A percentile compares a stretch with the other conserved stretches of the same genome.
phyloP scores from a whole-genome alignment of 2,797 vertebrate genomes.

The Alfaro cultratus region DNA sequence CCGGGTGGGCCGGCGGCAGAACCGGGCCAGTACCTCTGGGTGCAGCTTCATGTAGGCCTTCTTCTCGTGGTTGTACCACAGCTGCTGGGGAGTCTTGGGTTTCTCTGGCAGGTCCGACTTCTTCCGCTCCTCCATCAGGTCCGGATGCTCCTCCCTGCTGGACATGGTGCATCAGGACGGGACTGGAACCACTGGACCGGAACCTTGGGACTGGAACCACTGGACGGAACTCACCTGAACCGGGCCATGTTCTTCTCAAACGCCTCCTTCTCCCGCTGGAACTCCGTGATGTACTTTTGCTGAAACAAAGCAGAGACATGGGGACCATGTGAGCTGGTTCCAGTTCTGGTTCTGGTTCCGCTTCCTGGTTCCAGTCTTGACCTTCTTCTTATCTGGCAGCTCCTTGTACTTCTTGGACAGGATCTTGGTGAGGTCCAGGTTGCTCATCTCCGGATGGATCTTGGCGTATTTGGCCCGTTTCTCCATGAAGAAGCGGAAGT shows the following conservation, averaged over 20 bases:
- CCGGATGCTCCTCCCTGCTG: constrained; percentile 81
- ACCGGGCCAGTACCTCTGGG: constrained; percentile 68
- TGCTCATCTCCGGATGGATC: constrained; percentile 87
- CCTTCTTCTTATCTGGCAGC: constrained; percentile 86
- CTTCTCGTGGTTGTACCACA: constrained; percentile 88
- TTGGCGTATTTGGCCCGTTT: constrained; percentile 87
- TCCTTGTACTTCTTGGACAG: constrained; percentile 87
- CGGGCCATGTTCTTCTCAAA: constrained; percentile 85
- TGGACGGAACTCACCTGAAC: constrained; percentile 73
- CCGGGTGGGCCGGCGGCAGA: background rate
- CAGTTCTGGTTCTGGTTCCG: background rate
- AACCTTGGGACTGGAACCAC: no score
- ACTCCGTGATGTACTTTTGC: constrained; percentile 84
- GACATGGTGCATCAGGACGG: background rate
- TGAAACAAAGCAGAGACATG: constrained; percentile 33
- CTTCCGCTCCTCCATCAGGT: constrained; percentile 83
- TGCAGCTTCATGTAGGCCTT: constrained; percentile 85
- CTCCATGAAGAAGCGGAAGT: constrained; percentile 87
- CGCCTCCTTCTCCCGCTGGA: constrained; percentile 80
- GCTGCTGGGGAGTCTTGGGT: constrained; percentile 85
- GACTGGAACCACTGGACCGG: no score
- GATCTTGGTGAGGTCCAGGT: constrained; percentile 86
- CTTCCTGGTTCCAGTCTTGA: constrained; percentile 19
- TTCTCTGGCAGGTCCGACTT: constrained; percentile 85
- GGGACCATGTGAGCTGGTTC: background rate